phyloP scores from a whole-genome alignment of 2,888 invertebrate genomes.

The Ophion ellenae region DNA sequence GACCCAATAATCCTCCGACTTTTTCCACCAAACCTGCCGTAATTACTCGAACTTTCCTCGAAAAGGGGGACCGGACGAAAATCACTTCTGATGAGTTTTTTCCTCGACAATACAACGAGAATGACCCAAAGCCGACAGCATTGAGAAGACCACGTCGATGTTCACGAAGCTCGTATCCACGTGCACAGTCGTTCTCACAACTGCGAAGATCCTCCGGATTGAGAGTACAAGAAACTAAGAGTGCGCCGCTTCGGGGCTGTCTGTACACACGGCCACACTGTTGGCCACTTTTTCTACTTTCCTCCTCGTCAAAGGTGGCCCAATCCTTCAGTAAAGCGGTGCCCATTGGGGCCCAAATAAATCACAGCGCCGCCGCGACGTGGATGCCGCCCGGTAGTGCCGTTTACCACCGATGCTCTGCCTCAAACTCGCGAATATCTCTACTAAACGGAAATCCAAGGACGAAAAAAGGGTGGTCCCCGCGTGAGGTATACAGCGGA shows the following conservation, averaged over 20 bases:
- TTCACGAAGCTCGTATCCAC: no score
- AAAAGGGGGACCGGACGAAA: no score
- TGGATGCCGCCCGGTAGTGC: slow-evolving; percentile 35
- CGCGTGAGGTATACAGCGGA: no score
- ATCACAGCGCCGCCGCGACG: slow-evolving; percentile 52
- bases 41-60: neutral
- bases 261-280: neutral
- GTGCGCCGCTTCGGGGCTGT: slow-evolving; percentile 8
- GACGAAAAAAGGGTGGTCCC: slow-evolving; percentile 8
- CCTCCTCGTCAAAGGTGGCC: slow-evolving; percentile 61
- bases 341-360: slow-evolving; percentile 53
- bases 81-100: no score
- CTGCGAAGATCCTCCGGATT: slow-evolving; percentile 5
- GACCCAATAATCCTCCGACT: neutral
- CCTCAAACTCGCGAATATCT: slow-evolving; percentile 1
- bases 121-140: no score
- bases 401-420: slow-evolving; percentile 23
- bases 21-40: neutral
- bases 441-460: neutral
- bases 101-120: no score
- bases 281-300: slow-evolving; percentile 50
- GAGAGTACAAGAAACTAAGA: slow-evolving; percentile 11
- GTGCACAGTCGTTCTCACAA: no score
- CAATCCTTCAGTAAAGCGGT: slow-evolving; percentile 51
- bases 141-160: no score